phyloP scores from a whole-genome alignment of 2,888 invertebrate species.

The Limulus polyphemus region DNA sequence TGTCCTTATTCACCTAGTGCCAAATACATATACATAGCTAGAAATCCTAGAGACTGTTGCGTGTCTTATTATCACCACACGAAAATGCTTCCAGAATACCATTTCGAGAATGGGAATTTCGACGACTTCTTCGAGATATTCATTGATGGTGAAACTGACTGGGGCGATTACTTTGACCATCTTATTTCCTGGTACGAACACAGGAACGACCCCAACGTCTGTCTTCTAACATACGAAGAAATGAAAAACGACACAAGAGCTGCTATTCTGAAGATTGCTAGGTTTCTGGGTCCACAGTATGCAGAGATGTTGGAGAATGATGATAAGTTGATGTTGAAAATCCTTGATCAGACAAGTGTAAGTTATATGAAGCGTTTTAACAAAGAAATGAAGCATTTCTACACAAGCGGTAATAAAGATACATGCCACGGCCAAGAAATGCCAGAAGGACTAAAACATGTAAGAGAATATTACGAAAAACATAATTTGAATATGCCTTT shows the following conservation, averaged over 20 bases:
- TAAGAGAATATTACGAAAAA: neutral
- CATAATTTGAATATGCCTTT: too few species aligned
- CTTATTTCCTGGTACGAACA: constrained; percentile 22
- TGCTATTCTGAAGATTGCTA: constrained; percentile 22
- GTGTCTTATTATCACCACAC: constrained; percentile 38
- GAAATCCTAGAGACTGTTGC: constrained; percentile 40
- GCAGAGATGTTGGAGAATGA: neutral
- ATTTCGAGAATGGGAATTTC: constrained; percentile 23
- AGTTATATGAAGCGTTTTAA: constrained; percentile 17
- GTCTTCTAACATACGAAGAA: constrained; percentile 37
- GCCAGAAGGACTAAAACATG: neutral
- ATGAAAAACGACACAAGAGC: constrained; percentile 31
- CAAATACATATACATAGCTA: constrained; percentile 36
- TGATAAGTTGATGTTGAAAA: constrained; percentile 7
- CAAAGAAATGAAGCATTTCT: constrained; percentile 7
- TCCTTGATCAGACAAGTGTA: constrained; percentile 18
- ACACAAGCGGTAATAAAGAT: neutral
- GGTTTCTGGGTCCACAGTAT: constrained; percentile 23
- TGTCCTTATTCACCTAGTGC: constrained; percentile 14
- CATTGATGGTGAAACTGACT: constrained; percentile 33
- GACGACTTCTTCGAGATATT: constrained; percentile 37
- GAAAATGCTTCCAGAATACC: constrained; percentile 4
- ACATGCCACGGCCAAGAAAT: too few species aligned
- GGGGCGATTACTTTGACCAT: constrained; percentile 21
- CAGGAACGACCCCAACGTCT: constrained; percentile 31